Percentiles rank a stretch among this genome's conserved stretches.
phyloP scores from a whole-genome alignment of 2,113 vertebrate genomes.

The Circaetus cinerascens region DNA sequence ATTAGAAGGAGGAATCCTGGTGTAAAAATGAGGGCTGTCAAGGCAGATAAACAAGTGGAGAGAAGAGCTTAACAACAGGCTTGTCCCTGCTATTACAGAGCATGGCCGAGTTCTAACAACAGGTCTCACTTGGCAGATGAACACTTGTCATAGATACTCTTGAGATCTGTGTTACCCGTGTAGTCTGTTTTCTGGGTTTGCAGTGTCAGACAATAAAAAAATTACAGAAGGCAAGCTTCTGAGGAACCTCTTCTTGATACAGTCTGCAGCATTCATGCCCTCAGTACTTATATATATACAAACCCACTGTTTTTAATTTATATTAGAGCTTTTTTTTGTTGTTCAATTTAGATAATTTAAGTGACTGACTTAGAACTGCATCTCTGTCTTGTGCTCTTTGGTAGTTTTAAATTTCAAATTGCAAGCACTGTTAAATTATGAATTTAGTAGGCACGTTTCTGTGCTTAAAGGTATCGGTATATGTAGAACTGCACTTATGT shows the following conservation, averaged over 20 bases:
- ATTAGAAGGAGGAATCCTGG: constrained; percentile 24
- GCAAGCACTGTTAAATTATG: not conserved
- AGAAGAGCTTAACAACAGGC: not conserved
- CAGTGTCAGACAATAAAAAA: not conserved
- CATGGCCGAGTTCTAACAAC: not conserved
- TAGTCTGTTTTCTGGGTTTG: not conserved
- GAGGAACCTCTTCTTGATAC: not conserved
- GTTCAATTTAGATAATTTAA: not conserved
- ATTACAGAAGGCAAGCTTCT: not conserved
- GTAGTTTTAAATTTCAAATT: not conserved
- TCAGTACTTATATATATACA: not conserved
- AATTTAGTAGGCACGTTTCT: not conserved
- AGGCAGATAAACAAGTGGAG: not conserved
- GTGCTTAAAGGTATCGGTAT: not conserved
- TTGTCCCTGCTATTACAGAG: constrained; percentile 6
- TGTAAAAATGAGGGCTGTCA: not conserved
- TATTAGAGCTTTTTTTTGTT: not conserved
- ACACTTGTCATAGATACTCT: not conserved
- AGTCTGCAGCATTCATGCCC: not conserved
- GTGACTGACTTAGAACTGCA: not conserved
- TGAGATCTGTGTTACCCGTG: not conserved
- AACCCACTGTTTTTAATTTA: not conserved
- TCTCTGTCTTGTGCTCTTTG: not conserved
- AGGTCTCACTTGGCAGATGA: not conserved
- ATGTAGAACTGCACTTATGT: not conserved